Conservation (phyloP, 2,888 invertebrate genomes). For the Neoscelio sp. region DNA sequence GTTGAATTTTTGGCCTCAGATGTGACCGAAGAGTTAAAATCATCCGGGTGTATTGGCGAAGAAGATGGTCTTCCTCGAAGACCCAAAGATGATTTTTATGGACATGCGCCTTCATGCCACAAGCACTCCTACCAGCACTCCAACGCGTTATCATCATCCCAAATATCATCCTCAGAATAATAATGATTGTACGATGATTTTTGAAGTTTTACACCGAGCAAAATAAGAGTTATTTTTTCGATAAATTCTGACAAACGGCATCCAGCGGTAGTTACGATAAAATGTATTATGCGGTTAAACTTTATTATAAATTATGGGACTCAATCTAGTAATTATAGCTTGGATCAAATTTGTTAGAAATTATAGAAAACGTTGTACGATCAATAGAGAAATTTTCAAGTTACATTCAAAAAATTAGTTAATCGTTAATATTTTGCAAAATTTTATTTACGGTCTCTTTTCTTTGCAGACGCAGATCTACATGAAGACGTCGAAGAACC, state of each 20-base stretch:
- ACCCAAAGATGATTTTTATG: constrained; percentile 82
- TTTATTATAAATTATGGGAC: no score
- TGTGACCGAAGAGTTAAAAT: constrained; percentile 54
- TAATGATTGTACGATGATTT: constrained; percentile 81
- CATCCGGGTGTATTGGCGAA: constrained; percentile 49
- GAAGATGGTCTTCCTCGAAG: constrained; percentile 82
- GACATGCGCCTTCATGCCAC: constrained; percentile 82
- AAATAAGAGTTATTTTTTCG: neutral
- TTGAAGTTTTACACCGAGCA: no score
- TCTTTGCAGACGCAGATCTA: constrained; percentile 86
- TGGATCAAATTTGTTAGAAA: no score
- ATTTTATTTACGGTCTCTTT: no score
- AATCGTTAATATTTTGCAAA: no score
- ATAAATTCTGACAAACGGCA: no score
- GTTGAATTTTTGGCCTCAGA: constrained; percentile 76
- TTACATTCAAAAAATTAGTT: no score
- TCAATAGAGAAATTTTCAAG: no score
- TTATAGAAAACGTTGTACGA: no score
- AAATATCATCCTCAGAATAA: constrained; percentile 81
- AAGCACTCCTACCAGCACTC: constrained; percentile 81
- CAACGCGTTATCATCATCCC: constrained; percentile 77
- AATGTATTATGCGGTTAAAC: no score
- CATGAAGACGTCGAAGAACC: constrained; percentile 86
- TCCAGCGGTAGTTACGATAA: no score
- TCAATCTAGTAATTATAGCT: no score